These are phyloP conservation scores for Okamejei kenojei DNA, from an alignment of 2,797 vertebrate species.

Conservation along the genomic window DNA sequence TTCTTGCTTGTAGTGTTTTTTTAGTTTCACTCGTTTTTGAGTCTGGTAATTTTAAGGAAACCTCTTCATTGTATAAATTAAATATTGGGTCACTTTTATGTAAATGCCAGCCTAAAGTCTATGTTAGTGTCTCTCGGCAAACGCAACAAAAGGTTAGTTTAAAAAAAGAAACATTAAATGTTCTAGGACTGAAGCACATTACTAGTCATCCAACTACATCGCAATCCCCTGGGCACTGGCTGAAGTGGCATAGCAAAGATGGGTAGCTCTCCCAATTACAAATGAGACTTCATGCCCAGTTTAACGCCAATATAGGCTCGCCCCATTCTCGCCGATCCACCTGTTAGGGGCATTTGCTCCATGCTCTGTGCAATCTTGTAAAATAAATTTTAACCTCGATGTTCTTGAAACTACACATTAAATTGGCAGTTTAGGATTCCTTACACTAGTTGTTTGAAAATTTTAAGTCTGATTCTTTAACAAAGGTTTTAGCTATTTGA, in stretches of 20 bases:
- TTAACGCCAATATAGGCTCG: neutral
- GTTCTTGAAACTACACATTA: neutral
- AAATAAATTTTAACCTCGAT: neutral
- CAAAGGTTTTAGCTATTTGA: neutral
- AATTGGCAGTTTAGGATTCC: neutral
- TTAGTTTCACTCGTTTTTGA: neutral
- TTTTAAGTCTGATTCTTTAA: neutral
- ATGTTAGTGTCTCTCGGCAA: neutral
- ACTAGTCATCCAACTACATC: neutral
- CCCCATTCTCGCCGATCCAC: neutral
- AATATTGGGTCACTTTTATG: neutral
- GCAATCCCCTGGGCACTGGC: neutral
- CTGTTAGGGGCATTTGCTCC: neutral
- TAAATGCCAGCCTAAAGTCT: neutral
- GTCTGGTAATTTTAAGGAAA: neutral
- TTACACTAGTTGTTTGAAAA: neutral
- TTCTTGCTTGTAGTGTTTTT: too few relatives aligned
- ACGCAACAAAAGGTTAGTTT: neutral
- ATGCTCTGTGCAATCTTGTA: too few relatives aligned
- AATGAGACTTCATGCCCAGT: neutral
- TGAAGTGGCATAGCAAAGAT: neutral
- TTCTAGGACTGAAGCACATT: neutral
- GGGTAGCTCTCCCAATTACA: neutral
- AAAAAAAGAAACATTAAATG: neutral
- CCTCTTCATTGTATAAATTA: neutral